Evolutionary conservation across 2,888 invertebrate genomes (phyloP).

Genomic region (Cremastinae sp.): DNA sequence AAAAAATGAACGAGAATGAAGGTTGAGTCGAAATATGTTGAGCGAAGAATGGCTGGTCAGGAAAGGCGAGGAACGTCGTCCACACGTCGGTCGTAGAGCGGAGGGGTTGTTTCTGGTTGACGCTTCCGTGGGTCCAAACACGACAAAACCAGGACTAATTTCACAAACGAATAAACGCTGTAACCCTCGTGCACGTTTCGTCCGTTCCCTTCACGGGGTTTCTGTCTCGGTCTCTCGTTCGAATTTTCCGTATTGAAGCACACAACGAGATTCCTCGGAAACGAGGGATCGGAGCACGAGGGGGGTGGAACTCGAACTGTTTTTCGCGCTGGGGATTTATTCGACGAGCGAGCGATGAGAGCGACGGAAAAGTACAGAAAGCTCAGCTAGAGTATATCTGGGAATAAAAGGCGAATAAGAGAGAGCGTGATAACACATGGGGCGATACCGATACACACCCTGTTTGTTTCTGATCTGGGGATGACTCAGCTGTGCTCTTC

Average conservation of each 20-base stretch:
- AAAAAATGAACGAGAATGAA: constrained; percentile 11
- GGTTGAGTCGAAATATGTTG: constrained; percentile 16
- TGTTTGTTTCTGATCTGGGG: constrained; percentile 62
- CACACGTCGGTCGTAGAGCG: neutral
- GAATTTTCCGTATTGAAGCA: neutral
- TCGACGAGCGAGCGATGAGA: constrained; percentile 23
- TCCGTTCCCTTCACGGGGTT: constrained; percentile 14
- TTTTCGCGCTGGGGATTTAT: constrained; percentile 2
- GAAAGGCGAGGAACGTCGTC: constrained; percentile 40
- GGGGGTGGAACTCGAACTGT: constrained; percentile 33
- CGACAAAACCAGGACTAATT: constrained; percentile 80
- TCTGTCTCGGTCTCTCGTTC: constrained; percentile 8
- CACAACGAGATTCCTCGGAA: constrained; percentile 44
- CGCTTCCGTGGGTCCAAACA: constrained; percentile 66
- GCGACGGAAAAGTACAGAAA: constrained; percentile 31
- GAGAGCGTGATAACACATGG: constrained; percentile 73
- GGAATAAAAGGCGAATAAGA: too few species aligned
- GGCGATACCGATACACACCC: constrained; percentile 75
- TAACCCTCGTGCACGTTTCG: constrained; percentile 29
- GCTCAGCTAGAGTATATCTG: constrained; percentile 25
- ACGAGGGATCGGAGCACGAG: constrained; percentile 55
- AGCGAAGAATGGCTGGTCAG: constrained; percentile 46
- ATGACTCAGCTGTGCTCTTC: constrained; percentile 66
- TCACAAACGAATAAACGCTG: constrained; percentile 80
- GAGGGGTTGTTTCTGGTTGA: constrained; percentile 47